Evolutionary conservation across 2,797 vertebrate species (phyloP).

Genomic region (Trachops cirrhosus): DNA sequence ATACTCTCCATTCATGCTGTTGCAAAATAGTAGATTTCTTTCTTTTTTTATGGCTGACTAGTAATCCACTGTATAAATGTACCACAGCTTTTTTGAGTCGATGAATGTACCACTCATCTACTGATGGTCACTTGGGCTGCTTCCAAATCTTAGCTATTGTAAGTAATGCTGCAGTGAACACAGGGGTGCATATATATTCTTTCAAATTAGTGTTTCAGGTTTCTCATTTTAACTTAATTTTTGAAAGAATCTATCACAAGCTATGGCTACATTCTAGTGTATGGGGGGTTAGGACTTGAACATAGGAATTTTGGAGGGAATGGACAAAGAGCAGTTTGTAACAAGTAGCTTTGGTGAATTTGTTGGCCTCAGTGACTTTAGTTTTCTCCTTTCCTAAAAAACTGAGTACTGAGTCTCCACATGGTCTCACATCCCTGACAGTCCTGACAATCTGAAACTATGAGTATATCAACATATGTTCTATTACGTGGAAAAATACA

Average conservation of each 20-base stretch:
- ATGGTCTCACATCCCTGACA: not conserved
- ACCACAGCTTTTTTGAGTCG: too few relatives aligned
- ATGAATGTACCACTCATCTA: too few relatives aligned
- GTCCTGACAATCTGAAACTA: not conserved
- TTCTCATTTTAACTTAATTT: not conserved
- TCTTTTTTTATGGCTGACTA: too few relatives aligned
- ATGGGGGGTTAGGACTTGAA: not conserved
- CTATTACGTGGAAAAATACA: not conserved
- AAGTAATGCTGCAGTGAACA: too few relatives aligned
- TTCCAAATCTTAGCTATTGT: too few relatives aligned
- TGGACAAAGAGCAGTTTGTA: not conserved
- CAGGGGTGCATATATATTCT: too few relatives aligned
- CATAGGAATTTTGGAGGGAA: not conserved
- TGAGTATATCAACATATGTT: not conserved
- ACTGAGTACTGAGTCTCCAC: not conserved
- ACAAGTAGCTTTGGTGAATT: not conserved
- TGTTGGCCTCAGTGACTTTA: not conserved
- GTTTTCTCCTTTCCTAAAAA: not conserved
- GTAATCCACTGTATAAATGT: too few relatives aligned
- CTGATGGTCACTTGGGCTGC: too few relatives aligned
- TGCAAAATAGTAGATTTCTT: too few relatives aligned
- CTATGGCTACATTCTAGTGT: not conserved
- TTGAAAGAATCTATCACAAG: not conserved
- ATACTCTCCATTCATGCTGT: too few relatives aligned
- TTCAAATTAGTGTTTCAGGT: too few relatives aligned